phyloP scores from a whole-genome alignment of 2,888 invertebrate species.

The Polydrusus pterygomalis region DNA sequence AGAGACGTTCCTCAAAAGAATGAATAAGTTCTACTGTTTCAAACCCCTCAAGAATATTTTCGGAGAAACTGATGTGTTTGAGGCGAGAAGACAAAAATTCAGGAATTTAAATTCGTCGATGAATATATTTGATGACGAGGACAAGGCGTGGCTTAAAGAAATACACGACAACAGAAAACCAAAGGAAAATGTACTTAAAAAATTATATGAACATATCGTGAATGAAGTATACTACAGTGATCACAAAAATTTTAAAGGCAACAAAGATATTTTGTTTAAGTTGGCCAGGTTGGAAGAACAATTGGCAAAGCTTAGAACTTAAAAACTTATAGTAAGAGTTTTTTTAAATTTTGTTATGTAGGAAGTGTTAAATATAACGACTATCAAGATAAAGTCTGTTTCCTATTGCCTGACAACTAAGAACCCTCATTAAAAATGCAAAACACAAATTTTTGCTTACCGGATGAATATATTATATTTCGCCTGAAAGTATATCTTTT shows the following conservation, averaged over 20 bases:
- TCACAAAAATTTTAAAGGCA: slow-evolving; percentile 32
- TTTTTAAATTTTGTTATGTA: too few species aligned
- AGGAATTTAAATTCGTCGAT: slow-evolving; percentile 15
- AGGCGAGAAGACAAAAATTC: slow-evolving; percentile 5
- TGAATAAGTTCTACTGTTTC: slow-evolving; percentile 50
- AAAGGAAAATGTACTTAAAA: slow-evolving; percentile 25
- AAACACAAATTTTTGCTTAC: too few species aligned
- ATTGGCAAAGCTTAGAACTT: slow-evolving; percentile 9
- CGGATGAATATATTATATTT: too few species aligned
- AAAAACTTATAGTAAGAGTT: not conserved
- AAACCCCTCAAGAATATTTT: slow-evolving; percentile 25
- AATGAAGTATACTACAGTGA: slow-evolving; percentile 32
- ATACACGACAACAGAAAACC: slow-evolving; percentile 48
- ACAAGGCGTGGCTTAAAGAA: slow-evolving; percentile 50
- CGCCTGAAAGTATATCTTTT: too few species aligned
- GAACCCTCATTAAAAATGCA: too few species aligned
- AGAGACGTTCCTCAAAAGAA: slow-evolving; percentile 55
- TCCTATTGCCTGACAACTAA: too few species aligned
- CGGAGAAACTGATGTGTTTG: slow-evolving; percentile 47
- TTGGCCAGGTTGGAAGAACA: slow-evolving; percentile 41
- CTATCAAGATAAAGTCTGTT: too few species aligned
- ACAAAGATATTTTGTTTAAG: slow-evolving; percentile 47
- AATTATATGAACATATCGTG: slow-evolving; percentile 45
- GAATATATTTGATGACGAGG: slow-evolving; percentile 57
- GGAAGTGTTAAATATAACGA: too few species aligned